These are phyloP conservation scores for Narcine bancroftii DNA, from an alignment of 2,113 vertebrate genomes.

Conservation along the genomic window DNA sequence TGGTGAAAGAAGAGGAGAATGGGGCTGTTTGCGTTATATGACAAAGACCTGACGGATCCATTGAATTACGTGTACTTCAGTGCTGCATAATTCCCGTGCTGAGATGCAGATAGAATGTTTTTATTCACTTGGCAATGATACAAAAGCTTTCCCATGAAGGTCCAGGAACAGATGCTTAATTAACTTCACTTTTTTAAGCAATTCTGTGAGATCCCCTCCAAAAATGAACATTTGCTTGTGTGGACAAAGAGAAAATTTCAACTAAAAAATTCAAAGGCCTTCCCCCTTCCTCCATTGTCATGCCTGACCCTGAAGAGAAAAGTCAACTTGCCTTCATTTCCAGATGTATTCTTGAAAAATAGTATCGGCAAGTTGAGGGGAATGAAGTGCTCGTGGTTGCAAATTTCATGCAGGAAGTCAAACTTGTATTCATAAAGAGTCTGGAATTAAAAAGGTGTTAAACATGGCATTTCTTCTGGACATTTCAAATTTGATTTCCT, in stretches of 20 bases:
- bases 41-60: too few species aligned
- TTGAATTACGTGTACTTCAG: too few species aligned
- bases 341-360: constrained; percentile 59
- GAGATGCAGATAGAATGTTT: not conserved
- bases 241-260: not conserved
- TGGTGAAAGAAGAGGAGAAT: too few species aligned
- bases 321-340: not conserved
- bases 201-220: not conserved
- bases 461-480: not conserved
- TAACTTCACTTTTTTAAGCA: not conserved
- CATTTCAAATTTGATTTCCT: not conserved
- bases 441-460: constrained; percentile 53
- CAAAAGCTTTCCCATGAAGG: not conserved
- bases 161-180: not conserved
- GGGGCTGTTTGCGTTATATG: too few species aligned
- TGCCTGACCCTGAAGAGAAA: not conserved
- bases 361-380: constrained; percentile 83
- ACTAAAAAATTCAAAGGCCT: not conserved
- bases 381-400: constrained; percentile 91
- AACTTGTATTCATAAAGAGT: constrained; percentile 84
- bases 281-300: not conserved
- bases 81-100: too few species aligned
- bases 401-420: constrained; percentile 92
- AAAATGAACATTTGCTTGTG: not conserved
- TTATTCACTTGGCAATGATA: not conserved